Evolutionary conservation across 1,140 invertebrate species (phyloP).

Genomic region (Maconellicoccus hirsutus): DNA sequence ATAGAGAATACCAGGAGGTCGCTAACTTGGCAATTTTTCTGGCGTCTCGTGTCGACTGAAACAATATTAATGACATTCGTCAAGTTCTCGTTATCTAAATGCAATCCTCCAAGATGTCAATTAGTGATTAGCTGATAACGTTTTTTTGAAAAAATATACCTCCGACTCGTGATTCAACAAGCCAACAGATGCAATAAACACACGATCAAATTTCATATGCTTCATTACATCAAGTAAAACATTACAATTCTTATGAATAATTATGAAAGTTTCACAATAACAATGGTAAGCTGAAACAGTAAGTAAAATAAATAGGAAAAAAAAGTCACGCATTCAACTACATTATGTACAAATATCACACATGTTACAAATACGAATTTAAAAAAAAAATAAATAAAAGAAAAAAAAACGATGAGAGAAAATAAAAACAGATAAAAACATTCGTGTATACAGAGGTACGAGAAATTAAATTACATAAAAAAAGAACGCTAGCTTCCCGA

Average conservation of each 20-base stretch:
- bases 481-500: background rate
- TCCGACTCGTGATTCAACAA: too few species aligned
- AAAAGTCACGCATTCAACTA: background rate
- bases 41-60: too few species aligned
- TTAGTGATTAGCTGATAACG: too few species aligned
- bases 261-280: background rate
- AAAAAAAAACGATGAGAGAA: background rate
- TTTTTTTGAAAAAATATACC: too few species aligned
- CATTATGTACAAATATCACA: background rate
- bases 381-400: background rate
- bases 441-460: background rate
- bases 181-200: too few species aligned
- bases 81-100: too few species aligned
- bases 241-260: background rate
- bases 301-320: background rate
- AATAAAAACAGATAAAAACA: background rate
- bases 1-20: too few species aligned
- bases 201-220: too few species aligned
- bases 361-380: background rate
- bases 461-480: background rate
- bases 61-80: too few species aligned
- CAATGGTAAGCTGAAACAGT: background rate
- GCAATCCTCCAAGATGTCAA: too few species aligned
- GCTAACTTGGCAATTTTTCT: too few species aligned
- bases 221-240: background rate